A percentile compares a stretch with the other conserved stretches of the same genome.
These are phyloP conservation scores for Cynoglossus semilaevis DNA, from an alignment of 2,113 vertebrate genomes.

Conservation along the genomic window DNA sequence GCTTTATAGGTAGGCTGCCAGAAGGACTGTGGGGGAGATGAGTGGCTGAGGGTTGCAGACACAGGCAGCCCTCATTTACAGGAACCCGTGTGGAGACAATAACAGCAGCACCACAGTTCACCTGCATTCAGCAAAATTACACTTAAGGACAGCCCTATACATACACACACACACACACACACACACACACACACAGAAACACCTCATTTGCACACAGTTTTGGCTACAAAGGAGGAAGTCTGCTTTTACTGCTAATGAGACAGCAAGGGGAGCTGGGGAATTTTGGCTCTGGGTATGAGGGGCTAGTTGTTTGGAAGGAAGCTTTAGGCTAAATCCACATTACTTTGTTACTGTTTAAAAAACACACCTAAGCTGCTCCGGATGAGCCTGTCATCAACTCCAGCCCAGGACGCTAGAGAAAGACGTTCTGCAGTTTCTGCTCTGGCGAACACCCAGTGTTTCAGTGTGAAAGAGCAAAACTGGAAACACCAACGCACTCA, in stretches of 20 bases:
- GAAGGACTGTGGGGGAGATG: constrained; percentile 25
- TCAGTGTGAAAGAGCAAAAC: too few species aligned
- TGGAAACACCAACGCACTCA: too few species aligned
- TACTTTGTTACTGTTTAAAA: too few species aligned
- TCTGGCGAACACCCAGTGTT: too few species aligned
- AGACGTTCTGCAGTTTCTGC: too few species aligned
- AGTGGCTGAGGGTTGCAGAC: constrained; percentile 11
- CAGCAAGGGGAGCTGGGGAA: constrained; percentile 52
- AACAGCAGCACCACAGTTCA: constrained; percentile 54
- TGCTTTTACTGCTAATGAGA: constrained; percentile 61
- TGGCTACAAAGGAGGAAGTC: constrained; percentile 48
- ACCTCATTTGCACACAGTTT: constrained; percentile 16
- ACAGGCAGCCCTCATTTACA: constrained; percentile 62
- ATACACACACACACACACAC: not conserved
- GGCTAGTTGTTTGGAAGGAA: constrained; percentile 4
- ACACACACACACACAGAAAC: constrained; percentile 5
- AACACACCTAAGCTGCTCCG: too few species aligned
- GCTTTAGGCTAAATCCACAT: too few species aligned
- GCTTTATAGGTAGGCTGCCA: constrained; percentile 61
- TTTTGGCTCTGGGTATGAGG: constrained; percentile 27
- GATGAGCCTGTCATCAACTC: too few species aligned
- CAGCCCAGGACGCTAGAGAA: too few species aligned
- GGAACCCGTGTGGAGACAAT: constrained; percentile 64
- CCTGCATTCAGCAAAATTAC: constrained; percentile 41
- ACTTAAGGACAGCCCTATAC: constrained; percentile 25